These are phyloP conservation scores for Apoda limacodes DNA, from an alignment of 2,888 invertebrate species.

Conservation along the genomic window DNA sequence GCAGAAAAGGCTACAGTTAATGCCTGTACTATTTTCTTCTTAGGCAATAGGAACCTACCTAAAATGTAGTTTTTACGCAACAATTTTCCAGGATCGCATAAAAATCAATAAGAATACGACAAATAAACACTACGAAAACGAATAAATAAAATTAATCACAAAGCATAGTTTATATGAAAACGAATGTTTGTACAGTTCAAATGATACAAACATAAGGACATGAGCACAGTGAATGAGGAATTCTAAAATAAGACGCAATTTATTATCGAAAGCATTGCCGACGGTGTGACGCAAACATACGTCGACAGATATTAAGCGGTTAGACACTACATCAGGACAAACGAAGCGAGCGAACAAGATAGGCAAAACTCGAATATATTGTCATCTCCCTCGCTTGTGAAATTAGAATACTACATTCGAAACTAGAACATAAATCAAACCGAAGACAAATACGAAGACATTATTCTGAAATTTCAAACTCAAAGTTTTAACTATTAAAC, in stretches of 20 bases:
- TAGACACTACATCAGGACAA: slow-evolving; percentile 44
- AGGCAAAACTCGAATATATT: slow-evolving; percentile 33
- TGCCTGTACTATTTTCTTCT: too few species aligned
- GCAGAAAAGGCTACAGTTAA: too few species aligned
- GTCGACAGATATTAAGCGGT: slow-evolving; percentile 66
- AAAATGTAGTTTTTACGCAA: too few species aligned
- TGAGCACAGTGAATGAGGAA: slow-evolving; percentile 54
- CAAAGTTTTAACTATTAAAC: slow-evolving; percentile 7
- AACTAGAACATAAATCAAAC: slow-evolving; percentile 39
- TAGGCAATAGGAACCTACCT: too few species aligned
- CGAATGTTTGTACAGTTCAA: slow-evolving; percentile 43
- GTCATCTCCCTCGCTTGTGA: slow-evolving; percentile 38
- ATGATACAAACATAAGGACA: slow-evolving; percentile 43
- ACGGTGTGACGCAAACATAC: slow-evolving; percentile 57
- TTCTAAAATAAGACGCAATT: slow-evolving; percentile 65
- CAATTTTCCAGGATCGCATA: too few species aligned
- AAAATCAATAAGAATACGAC: too few species aligned
- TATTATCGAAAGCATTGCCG: slow-evolving; percentile 57
- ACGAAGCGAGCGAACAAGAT: slow-evolving; percentile 32
- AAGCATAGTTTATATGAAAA: slow-evolving; percentile 34
- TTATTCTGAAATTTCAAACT: slow-evolving; percentile 26
- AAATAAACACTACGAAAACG: slow-evolving; percentile 21
- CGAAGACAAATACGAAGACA: slow-evolving; percentile 40
- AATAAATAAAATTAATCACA: slow-evolving; percentile 30
- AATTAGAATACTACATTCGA: slow-evolving; percentile 26